These are phyloP conservation scores for Lochmaea crataegi DNA, from an alignment of 2,888 invertebrate species.

Conservation along the genomic window DNA sequence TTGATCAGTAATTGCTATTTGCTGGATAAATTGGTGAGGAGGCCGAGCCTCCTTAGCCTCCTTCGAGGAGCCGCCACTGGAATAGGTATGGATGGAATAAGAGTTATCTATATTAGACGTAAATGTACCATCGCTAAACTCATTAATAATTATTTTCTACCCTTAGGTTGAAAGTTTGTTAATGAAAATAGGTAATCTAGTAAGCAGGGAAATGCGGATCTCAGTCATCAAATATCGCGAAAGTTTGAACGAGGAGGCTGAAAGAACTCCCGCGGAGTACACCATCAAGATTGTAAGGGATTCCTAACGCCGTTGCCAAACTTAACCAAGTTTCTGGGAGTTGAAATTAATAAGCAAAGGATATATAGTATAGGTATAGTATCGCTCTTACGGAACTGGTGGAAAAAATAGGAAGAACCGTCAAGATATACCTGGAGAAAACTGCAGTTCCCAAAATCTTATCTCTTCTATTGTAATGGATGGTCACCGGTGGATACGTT, in stretches of 20 bases:
- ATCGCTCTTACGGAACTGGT: too few species aligned
- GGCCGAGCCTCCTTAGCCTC: too few species aligned
- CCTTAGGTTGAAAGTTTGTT: slow-evolving; percentile 32
- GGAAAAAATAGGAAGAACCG: too few species aligned
- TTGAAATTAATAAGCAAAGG: too few species aligned
- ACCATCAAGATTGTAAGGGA: slow-evolving; percentile 48
- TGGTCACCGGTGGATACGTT: too few species aligned
- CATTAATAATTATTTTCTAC: slow-evolving; percentile 37
- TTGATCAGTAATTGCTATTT: too few species aligned
- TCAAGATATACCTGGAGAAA: too few species aligned
- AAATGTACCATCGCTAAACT: slow-evolving; percentile 16
- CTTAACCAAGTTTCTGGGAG: neutral
- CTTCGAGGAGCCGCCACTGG: too few species aligned
- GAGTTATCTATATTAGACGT: neutral
- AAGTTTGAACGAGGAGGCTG: slow-evolving; percentile 57
- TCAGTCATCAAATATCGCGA: slow-evolving; percentile 43
- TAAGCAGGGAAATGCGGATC: slow-evolving; percentile 23
- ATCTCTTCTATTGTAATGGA: too few species aligned
- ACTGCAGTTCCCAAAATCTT: too few species aligned
- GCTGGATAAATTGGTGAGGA: too few species aligned
- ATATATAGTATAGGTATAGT: too few species aligned
- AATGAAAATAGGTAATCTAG: slow-evolving; percentile 41
- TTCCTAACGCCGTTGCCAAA: slow-evolving; percentile 32
- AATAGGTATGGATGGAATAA: neutral
- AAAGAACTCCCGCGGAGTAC: slow-evolving; percentile 53